These are phyloP conservation scores for Julus scandinavius DNA, from an alignment of 2,888 invertebrate species.

Conservation along the genomic window DNA sequence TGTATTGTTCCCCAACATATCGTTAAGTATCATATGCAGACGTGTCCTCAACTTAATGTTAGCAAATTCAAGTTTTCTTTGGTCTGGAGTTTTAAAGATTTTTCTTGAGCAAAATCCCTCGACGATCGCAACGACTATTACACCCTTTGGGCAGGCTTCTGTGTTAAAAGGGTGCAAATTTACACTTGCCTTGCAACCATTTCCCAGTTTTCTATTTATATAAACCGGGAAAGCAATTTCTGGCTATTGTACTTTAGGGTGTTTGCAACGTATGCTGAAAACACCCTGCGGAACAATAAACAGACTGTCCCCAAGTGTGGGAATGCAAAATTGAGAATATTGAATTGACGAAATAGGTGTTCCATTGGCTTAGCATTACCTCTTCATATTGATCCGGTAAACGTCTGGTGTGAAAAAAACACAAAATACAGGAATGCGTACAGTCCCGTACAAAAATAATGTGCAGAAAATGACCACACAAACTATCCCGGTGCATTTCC, in stretches of 20 bases:
- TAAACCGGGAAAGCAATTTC: slow-evolving; percentile 12
- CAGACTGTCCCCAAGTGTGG: neutral
- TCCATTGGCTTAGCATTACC: neutral
- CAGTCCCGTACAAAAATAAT: too few relatives aligned
- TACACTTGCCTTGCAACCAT: neutral
- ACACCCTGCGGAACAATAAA: slow-evolving; percentile 35
- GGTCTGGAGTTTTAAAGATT: neutral
- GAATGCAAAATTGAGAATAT: slow-evolving; percentile 1
- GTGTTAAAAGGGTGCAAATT: neutral
- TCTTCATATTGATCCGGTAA: neutral
- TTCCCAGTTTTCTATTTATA: neutral
- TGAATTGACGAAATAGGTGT: neutral
- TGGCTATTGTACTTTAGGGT: neutral
- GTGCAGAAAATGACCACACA: too few relatives aligned
- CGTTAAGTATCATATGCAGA: too few relatives aligned
- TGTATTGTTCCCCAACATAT: too few relatives aligned
- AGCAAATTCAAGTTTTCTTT: neutral
- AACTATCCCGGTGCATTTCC: too few relatives aligned
- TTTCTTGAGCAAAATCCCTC: neutral
- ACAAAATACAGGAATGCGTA: too few relatives aligned
- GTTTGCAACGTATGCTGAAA: neutral
- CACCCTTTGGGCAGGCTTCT: neutral
- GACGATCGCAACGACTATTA: neutral
- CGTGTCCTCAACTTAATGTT: neutral
- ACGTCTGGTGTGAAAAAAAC: neutral